Base-by-base conservation (phyloP, 2,113 vertebrate genomes). In the Micromys minutus region DNA sequence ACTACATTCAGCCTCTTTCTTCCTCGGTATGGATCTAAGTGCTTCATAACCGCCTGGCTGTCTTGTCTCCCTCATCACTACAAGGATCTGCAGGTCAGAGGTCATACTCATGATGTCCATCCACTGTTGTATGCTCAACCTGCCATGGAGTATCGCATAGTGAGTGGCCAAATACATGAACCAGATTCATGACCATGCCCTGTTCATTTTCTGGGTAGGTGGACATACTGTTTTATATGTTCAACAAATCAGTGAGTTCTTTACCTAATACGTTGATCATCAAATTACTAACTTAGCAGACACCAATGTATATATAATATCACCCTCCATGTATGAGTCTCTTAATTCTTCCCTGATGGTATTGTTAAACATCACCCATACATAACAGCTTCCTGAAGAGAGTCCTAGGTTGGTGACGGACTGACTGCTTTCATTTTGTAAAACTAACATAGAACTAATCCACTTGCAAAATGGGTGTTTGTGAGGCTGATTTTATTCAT, bases 261-360 rank as follows among this genome's bases (percentile, higher is more conserved):
- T 86, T 74, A 76, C 80, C 88, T 94, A 63, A 90, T 34, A 86
- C 72, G 85, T 86, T 59, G n/a, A 65, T 42, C 21, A 4, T 79
- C 42, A n/a, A 45, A 36, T 31, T 7, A 65, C 93, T 77, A 55
- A 67, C 29, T 55, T 34, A 50, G n/a, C 39, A 65, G 65, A 67
- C 34, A 42, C 42, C 3, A 26, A 45, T 36, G 84, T 91, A 72
- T 89, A 7, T 10, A 50, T 50, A 31, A 42, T 75, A 42, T 47
- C 57, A 42, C 59, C 16, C 11, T 76, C 21, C 17, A 36, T 63
- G 47, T 57, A 36, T 22, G 2, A 11, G 26, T 10, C 24, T 52
- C 16, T 55, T 24, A 21, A 19, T 26, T 34, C 12, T 59, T 61
- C 84, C 74, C 61, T 52, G 47, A 13, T 63, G 76, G 71, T 50